A percentile compares a stretch with the other conserved stretches of the same genome.
These are phyloP conservation scores for Lordiphosa stackelbergi DNA, from an alignment of 1,140 invertebrate species.

Conservation along the genomic window DNA sequence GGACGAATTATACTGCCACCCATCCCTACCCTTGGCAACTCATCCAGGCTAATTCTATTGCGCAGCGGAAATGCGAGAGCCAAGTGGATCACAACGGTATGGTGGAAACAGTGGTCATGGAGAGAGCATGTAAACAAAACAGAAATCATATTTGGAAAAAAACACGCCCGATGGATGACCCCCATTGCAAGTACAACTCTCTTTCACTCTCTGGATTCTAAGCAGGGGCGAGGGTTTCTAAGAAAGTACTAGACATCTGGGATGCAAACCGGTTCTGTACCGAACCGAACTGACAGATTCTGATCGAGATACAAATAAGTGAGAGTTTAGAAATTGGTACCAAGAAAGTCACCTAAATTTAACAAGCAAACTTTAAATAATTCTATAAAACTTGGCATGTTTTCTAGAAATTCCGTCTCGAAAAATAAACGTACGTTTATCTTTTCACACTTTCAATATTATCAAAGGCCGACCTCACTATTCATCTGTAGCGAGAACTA, in stretches of 20 bases:
- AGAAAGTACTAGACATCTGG: not conserved
- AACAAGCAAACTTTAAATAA: no score
- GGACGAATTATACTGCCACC: conserved; percentile 35
- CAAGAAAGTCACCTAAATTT: no score
- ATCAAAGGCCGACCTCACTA: no score
- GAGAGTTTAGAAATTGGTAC: no score
- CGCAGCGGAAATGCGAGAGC: conserved; percentile 42
- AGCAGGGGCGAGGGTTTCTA: conserved; percentile 3
- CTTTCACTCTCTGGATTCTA: conserved; percentile 6
- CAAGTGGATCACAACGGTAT: conserved; percentile 49
- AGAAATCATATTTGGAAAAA: conserved; percentile 22
- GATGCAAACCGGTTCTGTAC: no score
- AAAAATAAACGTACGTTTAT: no score
- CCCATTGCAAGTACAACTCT: not conserved
- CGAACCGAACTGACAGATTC: no score
- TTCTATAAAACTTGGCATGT: no score
- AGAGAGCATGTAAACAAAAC: conserved; percentile 31
- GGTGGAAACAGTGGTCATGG: conserved; percentile 4
- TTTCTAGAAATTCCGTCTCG: no score
- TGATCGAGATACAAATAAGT: no score
- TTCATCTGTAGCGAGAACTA: no score
- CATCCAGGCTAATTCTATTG: conserved; percentile 19
- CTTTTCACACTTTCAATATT: no score
- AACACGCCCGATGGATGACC: conserved; percentile 6
- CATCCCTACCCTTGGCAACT: not conserved